Conservation (phyloP, 2,888 invertebrate genomes). For the Selenia dentaria region DNA sequence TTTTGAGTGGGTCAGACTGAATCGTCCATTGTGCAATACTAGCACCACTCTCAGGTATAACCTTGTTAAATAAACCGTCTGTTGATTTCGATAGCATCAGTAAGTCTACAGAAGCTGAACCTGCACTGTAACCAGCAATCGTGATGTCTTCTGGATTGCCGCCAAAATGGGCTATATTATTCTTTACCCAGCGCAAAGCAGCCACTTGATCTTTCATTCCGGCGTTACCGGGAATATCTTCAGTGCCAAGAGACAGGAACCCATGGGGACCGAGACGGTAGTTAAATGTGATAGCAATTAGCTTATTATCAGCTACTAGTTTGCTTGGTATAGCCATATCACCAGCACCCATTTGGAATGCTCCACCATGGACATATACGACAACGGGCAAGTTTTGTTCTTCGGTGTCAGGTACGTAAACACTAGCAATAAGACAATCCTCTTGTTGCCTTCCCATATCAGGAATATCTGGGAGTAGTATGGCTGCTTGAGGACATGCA, state of each 20-base stretch:
- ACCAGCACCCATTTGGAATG: constrained; percentile 57
- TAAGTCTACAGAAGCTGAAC: constrained; percentile 53
- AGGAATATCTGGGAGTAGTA: neutral
- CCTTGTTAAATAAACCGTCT: constrained; percentile 55
- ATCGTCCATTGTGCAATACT: constrained; percentile 41
- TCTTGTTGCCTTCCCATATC: constrained; percentile 36
- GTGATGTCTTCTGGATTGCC: constrained; percentile 65
- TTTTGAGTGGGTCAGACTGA: constrained; percentile 53
- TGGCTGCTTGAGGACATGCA: constrained; percentile 43
- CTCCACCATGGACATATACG: constrained; percentile 71
- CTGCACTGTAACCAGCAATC: constrained; percentile 57
- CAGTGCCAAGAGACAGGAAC: constrained; percentile 61
- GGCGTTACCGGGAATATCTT: constrained; percentile 61
- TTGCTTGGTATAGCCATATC: constrained; percentile 41
- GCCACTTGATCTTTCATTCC: constrained; percentile 67
- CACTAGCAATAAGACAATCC: constrained; percentile 62
- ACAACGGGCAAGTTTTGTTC: constrained; percentile 57
- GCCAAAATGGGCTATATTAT: constrained; percentile 58
- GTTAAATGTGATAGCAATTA: constrained; percentile 56
- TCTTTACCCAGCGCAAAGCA: constrained; percentile 53
- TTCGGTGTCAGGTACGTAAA: constrained; percentile 54
- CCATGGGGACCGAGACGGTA: constrained; percentile 57
- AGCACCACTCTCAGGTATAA: constrained; percentile 56
- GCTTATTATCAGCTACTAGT: constrained; percentile 41
- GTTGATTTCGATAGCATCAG: constrained; percentile 53